Evolutionary conservation across 2,888 invertebrate species (phyloP).

Genomic region (Euproctis similis): DNA sequence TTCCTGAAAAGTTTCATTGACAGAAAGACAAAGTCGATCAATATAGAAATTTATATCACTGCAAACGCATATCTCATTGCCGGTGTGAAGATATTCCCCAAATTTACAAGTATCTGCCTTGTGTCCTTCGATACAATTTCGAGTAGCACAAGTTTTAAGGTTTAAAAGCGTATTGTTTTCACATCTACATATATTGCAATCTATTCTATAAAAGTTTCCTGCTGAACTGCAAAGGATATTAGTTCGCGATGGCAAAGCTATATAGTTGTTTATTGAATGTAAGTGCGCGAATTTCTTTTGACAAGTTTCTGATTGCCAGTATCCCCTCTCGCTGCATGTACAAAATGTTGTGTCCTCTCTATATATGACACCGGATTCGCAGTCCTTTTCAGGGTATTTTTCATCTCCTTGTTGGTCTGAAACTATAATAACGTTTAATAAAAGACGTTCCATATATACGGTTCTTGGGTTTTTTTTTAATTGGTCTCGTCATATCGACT

Average conservation of each 20-base stretch:
- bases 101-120: slow-evolving; percentile 33
- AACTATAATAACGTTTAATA: too few relatives aligned
- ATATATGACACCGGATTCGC: slow-evolving; percentile 28
- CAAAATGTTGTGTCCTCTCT: slow-evolving; percentile 31
- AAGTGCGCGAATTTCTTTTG: slow-evolving; percentile 25
- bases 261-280: slow-evolving; percentile 9
- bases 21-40: slow-evolving; percentile 34
- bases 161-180: slow-evolving; percentile 21
- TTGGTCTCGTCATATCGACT: too few relatives aligned
- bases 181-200: slow-evolving; percentile 46
- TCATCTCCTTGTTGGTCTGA: too few relatives aligned
- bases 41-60: slow-evolving; percentile 37
- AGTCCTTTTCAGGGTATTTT: slow-evolving; percentile 22
- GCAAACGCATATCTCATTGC: slow-evolving; percentile 37
- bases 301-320: slow-evolving; percentile 39
- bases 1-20: slow-evolving; percentile 24
- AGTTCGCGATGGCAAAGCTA: slow-evolving; percentile 14
- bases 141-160: slow-evolving; percentile 30
- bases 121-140: slow-evolving; percentile 26
- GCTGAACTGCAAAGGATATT: slow-evolving; percentile 32
- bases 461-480: too few relatives aligned
- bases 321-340: slow-evolving; percentile 31
- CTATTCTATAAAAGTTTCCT: slow-evolving; percentile 29
- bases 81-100: slow-evolving; percentile 35
- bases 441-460: too few relatives aligned